Conservation (phyloP, 2,888 invertebrate species). For the Nomada ferruginata region DNA sequence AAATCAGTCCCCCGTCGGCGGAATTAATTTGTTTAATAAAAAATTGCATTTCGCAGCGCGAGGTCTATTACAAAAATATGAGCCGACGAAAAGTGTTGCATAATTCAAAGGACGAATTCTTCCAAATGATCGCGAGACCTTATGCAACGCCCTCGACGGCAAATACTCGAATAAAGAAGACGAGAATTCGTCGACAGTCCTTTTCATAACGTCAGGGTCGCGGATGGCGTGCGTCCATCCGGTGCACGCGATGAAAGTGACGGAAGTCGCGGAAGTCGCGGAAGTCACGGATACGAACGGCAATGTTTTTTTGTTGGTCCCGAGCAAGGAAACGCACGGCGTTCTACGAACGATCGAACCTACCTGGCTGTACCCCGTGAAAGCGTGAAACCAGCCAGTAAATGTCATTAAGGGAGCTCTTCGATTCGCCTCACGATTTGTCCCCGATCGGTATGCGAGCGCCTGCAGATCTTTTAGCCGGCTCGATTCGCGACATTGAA, state of each 20-base stretch:
- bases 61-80: too few species aligned
- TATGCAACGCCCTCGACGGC: neutral
- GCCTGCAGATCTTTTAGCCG: constrained; percentile 32
- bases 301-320: constrained; percentile 15
- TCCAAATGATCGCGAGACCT: neutral
- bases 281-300: constrained; percentile 20
- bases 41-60: too few species aligned
- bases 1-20: too few species aligned
- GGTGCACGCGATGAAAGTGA: constrained; percentile 33
- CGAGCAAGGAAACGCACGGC: constrained; percentile 5
- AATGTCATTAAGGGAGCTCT: constrained; percentile 58
- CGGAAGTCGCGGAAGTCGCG: constrained; percentile 35
- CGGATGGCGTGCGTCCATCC: neutral
- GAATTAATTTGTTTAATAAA: too few species aligned
- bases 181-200: too few species aligned
- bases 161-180: neutral
- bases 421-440: constrained; percentile 68
- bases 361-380: constrained; percentile 24
- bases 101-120: too few species aligned
- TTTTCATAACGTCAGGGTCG: neutral
- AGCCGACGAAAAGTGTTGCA: too few species aligned
- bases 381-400: constrained; percentile 40
- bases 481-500: constrained; percentile 59
- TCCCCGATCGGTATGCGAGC: constrained; percentile 72
- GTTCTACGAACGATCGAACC: constrained; percentile 17